A percentile compares a stretch with the other conserved stretches of the same genome.
phyloP scores from a whole-genome alignment of 2,113 vertebrate genomes.

The Gorsachius goisagi region DNA sequence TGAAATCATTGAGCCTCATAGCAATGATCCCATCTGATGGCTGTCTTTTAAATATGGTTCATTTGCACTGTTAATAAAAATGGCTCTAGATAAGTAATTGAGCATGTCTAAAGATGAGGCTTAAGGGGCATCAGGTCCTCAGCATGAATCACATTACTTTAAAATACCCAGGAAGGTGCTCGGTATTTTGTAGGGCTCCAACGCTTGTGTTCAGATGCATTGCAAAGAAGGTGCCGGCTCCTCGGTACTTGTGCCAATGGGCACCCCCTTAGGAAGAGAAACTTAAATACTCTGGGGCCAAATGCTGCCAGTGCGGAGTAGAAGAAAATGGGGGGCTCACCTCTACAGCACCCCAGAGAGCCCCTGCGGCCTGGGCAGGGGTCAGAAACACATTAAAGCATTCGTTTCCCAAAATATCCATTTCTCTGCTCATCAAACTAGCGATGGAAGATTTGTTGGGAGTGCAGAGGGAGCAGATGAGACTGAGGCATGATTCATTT shows the following conservation, averaged over 20 bases:
- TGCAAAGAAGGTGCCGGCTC: fast-evolving
- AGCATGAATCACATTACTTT: background rate
- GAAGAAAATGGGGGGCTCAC: background rate
- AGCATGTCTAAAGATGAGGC: background rate
- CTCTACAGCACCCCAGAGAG: background rate
- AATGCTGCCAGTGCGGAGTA: background rate
- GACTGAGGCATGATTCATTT: background rate
- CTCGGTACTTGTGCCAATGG: background rate
- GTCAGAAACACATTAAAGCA: background rate
- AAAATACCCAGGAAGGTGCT: background rate
- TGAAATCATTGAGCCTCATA: background rate
- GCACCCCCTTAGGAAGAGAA: background rate
- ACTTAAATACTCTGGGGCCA: background rate
- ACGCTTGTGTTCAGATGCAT: background rate
- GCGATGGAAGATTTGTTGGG: background rate
- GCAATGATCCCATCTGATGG: background rate
- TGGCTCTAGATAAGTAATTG: background rate
- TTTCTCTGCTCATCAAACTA: background rate
- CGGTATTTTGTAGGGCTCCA: background rate
- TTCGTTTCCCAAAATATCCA: background rate
- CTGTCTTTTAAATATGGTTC: background rate
- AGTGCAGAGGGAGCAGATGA: background rate
- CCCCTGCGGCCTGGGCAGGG: background rate
- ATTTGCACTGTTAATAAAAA: background rate
- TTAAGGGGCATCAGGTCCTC: background rate